Conservation (phyloP, 2,113 vertebrate species). For the Tetraodon nigroviridis region DNA sequence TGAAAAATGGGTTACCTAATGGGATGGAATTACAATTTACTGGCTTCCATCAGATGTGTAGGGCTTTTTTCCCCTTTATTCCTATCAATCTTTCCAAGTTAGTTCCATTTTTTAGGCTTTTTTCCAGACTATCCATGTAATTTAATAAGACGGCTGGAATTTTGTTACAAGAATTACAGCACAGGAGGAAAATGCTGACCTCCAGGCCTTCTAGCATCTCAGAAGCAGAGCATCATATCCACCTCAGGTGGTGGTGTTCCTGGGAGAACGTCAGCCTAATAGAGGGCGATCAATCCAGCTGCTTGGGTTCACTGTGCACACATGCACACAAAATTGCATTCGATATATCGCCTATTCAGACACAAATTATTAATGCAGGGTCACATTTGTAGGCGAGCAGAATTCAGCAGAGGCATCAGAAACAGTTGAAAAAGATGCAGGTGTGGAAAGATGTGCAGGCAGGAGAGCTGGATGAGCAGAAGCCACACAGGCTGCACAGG, state of each 20-base stretch:
- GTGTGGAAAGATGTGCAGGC: not conserved
- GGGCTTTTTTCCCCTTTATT: too few species aligned
- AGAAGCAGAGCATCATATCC: conserved; percentile 16
- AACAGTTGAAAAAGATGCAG: not conserved
- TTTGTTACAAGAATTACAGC: not conserved
- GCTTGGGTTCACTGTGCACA: conserved; percentile 11
- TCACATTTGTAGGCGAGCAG: not conserved
- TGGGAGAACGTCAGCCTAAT: conserved; percentile 42
- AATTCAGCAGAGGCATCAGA: not conserved
- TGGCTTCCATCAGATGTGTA: too few species aligned
- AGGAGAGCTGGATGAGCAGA: not conserved
- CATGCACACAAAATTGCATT: conserved; percentile 3
- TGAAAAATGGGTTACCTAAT: too few species aligned
- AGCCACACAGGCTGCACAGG: not conserved
- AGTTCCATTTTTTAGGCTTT: not conserved
- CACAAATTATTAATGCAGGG: conserved; percentile 11
- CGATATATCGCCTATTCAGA: not conserved
- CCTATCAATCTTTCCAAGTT: not conserved
- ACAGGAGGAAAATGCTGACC: conserved; percentile 18
- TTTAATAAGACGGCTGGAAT: not conserved
- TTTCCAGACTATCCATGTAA: not conserved
- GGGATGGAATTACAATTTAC: too few species aligned
- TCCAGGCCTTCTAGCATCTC: conserved; percentile 10
- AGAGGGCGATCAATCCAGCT: conserved; percentile 32
- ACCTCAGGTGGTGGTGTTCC: conserved; percentile 22